A percentile compares a stretch with the other conserved stretches of the same genome.
Evolutionary conservation across 2,797 vertebrate genomes (phyloP).

Genomic region (Trematomus bernacchii): DNA sequence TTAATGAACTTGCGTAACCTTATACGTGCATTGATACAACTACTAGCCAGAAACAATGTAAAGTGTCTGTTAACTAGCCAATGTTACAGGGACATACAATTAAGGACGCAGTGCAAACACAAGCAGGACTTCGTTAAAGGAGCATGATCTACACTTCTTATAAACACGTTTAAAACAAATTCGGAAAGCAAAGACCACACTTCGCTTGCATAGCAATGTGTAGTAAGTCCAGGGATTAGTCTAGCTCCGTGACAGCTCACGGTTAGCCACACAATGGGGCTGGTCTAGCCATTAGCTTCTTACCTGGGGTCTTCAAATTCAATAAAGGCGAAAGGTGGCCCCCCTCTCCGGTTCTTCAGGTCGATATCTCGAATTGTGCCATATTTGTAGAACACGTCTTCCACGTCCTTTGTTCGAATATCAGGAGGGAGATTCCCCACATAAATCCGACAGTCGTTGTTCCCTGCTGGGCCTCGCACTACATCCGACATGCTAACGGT

Average conservation of each 20-base stretch:
- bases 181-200: neutral
- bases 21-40: no score
- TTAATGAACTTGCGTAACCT: neutral
- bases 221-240: neutral
- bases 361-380: conserved; percentile 94
- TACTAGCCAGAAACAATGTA: neutral
- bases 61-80: neutral
- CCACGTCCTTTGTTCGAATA: conserved; percentile 93
- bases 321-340: conserved; percentile 92
- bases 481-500: conserved; percentile 83
- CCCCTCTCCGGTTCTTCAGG: conserved; percentile 92
- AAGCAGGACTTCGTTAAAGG: neutral
- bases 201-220: neutral
- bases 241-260: conserved; percentile 14
- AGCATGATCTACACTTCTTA: rapidly evolving
- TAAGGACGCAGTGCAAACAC: neutral
- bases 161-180: neutral
- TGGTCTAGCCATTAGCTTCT: conserved; percentile 43
- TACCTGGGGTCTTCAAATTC: conserved; percentile 90
- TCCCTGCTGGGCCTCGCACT: conserved; percentile 86
- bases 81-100: neutral
- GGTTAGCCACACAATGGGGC: conserved; percentile 60
- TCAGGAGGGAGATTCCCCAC: conserved; percentile 93
- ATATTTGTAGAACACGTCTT: conserved; percentile 95
- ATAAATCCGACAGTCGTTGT: conserved; percentile 92